These are phyloP conservation scores for Stenotaenia linearis DNA, from an alignment of 2,888 invertebrate genomes.

Conservation along the genomic window DNA sequence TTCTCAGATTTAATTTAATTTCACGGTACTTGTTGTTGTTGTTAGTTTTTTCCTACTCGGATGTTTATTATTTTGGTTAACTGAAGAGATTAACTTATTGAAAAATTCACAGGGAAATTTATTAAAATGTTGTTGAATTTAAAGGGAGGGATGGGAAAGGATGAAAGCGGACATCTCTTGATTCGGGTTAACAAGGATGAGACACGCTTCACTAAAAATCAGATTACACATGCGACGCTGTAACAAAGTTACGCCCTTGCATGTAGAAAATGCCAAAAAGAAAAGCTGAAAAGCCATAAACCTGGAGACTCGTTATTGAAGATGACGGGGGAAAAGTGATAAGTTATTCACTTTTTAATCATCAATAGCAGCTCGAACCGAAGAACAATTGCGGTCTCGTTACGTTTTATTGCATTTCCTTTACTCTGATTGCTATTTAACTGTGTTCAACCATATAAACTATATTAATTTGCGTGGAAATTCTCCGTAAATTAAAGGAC, in stretches of 20 bases:
- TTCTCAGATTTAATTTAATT: no score
- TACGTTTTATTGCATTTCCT: no score
- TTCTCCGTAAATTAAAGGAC: neutral
- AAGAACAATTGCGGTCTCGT: neutral
- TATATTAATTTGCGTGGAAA: neutral
- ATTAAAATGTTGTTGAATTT: neutral
- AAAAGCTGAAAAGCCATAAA: neutral
- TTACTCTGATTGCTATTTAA: neutral
- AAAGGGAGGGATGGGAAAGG: neutral
- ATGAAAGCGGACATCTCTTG: neutral
- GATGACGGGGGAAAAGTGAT: neutral
- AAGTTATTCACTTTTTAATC: neutral
- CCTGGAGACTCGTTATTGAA: neutral
- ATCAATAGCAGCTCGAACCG: neutral
- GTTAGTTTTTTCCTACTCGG: no score
- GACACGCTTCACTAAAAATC: neutral
- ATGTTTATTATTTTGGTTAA: no score
- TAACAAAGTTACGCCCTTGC: slow-evolving; percentile 1
- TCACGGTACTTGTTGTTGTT: neutral
- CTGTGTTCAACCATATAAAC: neutral
- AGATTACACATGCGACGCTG: slow-evolving; percentile 1
- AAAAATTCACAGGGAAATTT: neutral
- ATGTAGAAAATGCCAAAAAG: neutral
- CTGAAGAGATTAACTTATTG: no score
- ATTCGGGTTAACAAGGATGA: slow-evolving; percentile 7